Evolutionary conservation across 2,797 vertebrate species (phyloP), one percentile per base, ranked within the genome.

Genomic region (Tiaroga cobitis): DNA sequence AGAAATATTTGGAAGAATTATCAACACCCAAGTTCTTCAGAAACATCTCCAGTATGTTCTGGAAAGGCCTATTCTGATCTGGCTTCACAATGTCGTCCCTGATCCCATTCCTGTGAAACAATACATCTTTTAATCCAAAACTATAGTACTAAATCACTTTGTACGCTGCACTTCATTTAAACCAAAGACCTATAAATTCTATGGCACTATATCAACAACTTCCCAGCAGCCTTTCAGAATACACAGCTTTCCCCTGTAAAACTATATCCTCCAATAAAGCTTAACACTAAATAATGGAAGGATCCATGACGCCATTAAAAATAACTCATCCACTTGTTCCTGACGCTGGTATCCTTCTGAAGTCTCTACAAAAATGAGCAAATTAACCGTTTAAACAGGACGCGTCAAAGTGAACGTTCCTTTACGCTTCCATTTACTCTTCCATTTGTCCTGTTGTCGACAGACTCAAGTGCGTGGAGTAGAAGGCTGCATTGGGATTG

Each of bases 1-100:
- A 90, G 85, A 89, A 89, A 88, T 89, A 90, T 91, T 93, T 92
- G 88, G 87, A 92, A 87, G 89, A 92, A 92, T 87, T 93, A 93
- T 90, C 94, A 91, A 89, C 90, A 84, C 91, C 91, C 89, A 91
- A 21, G 34, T 69, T 84, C 19, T 21, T 37, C 49, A 56, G 65
- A 79, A 84, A 78, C 83, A 69, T 46, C 87, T 91, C 87, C 83
- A 91, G 89, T 85, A 90, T 68, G 32, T 76, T 83, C 39, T 61
- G 81, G 81, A 74, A 61, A 43, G n/a, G 54, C 26, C 54, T 1
- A 9, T 63, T 24, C 19, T 39, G 41, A 59, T 84, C 51, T 70
- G 51, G 75, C 26, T 70, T 79, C 26, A 34, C 29, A 26, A 56
- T n/a, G 49, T 18, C 46, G 37, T 56, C 19, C 73, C 34, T 43